Evolutionary conservation across 2,888 invertebrate species (phyloP).

Genomic region (Xanthorhoe designata): DNA sequence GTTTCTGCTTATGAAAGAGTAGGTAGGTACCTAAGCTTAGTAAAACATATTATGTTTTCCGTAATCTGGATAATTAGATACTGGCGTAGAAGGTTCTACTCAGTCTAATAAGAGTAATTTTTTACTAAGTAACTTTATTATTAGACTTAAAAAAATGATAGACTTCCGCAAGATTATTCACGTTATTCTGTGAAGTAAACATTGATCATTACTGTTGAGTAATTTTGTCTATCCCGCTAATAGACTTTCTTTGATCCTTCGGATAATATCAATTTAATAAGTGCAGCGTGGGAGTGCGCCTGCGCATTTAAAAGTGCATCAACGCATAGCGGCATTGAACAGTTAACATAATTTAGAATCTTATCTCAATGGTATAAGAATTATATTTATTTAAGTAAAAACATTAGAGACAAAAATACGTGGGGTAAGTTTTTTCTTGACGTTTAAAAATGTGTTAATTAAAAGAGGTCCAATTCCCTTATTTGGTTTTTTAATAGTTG

Average conservation of each 20-base stretch:
- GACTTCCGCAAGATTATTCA: too few species aligned
- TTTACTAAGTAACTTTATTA: too few species aligned
- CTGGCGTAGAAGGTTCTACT: too few species aligned
- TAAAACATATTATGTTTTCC: too few species aligned
- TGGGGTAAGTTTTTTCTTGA: constrained; percentile 29
- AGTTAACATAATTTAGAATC: constrained; percentile 15
- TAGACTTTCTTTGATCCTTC: constrained; percentile 35
- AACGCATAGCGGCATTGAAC: constrained; percentile 37
- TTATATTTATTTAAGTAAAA: constrained; percentile 1
- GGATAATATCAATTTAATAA: constrained; percentile 56
- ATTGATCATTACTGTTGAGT: constrained; percentile 6
- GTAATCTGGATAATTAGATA: too few species aligned
- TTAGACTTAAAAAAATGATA: too few species aligned
- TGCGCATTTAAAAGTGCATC: constrained; percentile 72
- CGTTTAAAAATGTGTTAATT: constrained; percentile 29
- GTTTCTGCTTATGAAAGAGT: too few species aligned
- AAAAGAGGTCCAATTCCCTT: constrained; percentile 15
- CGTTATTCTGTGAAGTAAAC: constrained; percentile 8
- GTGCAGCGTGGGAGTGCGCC: constrained; percentile 60
- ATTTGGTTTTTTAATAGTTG: not conserved
- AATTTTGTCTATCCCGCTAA: constrained; percentile 23
- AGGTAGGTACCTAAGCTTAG: too few species aligned
- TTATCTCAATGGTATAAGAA: constrained; percentile 15
- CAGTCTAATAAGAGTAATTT: too few species aligned
- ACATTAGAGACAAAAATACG: constrained; percentile 13